Evolutionary conservation across 2,888 invertebrate species (phyloP), one percentile per base, ranked within the genome.

Genomic region (Schizotus pectinicornis): DNA sequence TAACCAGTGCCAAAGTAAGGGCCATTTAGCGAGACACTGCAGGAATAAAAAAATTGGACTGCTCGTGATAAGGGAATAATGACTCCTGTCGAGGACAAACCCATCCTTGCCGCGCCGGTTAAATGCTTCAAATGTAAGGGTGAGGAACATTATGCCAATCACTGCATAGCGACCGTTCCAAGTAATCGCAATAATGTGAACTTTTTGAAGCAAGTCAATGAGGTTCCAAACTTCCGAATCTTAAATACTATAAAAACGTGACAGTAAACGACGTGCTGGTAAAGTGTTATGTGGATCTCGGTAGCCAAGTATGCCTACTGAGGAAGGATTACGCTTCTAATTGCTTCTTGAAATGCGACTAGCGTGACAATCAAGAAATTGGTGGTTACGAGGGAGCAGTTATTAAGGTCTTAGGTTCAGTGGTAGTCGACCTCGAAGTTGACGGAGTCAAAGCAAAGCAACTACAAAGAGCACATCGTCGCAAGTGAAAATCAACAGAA

Each of bases 321-420:
- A 35, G 37, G n/a, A 46, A 53, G 2, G 46, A 53, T 37, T 53
- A 36, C 13, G 37, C 46, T 2, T n/a, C 12, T 14, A 47, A 13
- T 7, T 9, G 13, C n/a, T 6, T 13, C 6, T 14, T 34, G 9
- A 22, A 12, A 8, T 35, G 47, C 12, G 22, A 53, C 11, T 53
- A 36, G 34, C 14, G 9, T 6, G 46, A 48, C 1, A 12, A 14
- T 2, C 12, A 0, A 5, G 35, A 41, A 8, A 49, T 56, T 7
- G 32, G 7, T 12, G 56, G 56, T 7, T 47, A 50, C 42, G 56
- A 42, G 2, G 56, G 56, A 7, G 49, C 49, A 3, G 7, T 8
- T 2, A 50, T 38, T 1, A 33, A 14, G 7, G 30, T 41, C 3
- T 9, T 56, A 8, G 56, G 56, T 6, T 9, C 49, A 7, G 34